Evolutionary conservation across 2,113 vertebrate genomes (phyloP), one percentile per base, ranked within the genome.

Genomic region (Brevimyrus niger): DNA sequence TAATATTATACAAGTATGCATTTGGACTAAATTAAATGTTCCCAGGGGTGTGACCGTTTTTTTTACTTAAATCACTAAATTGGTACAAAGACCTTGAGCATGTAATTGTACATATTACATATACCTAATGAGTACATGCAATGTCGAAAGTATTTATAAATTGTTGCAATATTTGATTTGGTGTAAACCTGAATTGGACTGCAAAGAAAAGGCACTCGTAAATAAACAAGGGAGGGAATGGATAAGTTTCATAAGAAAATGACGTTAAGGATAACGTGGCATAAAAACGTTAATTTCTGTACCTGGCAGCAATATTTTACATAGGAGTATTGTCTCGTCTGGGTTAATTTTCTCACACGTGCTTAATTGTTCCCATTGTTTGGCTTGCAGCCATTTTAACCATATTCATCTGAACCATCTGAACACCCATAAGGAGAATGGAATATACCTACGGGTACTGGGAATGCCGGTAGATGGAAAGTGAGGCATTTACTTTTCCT

Each of bases 361-460:
- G 73, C 31, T 42, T 80, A 80, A 86, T 86, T 86, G 47, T 86
- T 48, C 47, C 46, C 44, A 86, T 86, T 86, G 83, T 86, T 86
- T 86, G 44, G 83, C 83, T 80, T 86, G 83, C 83, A 86, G 83
- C 83, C 83, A 86, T 86, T 50, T 86, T 86, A 86, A 86, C 46
- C 44, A 13, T 47, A 47, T 27, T 86, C 47, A 31, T 13, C 46
- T 50, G 44, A 50, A 50, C n/a, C 83, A 31, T 19, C 23, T 21
- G 50, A 48, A n/a, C 27, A 47, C 42, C 21, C 21, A 31, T 58
- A 53, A n/a, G 55, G 42, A 53, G 88, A 83, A 83, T 7, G 21
- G 9, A 51, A 89, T 80, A 65, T 76, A 58, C 87, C 17, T 88
- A 38, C 19, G 0, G 58, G 27, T 76, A 80, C 17, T 13, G 53